A percentile compares a stretch with the other conserved stretches of the same genome.
Evolutionary conservation across 2,888 invertebrate genomes (phyloP).

Genomic region (Leucophora obtusa): DNA sequence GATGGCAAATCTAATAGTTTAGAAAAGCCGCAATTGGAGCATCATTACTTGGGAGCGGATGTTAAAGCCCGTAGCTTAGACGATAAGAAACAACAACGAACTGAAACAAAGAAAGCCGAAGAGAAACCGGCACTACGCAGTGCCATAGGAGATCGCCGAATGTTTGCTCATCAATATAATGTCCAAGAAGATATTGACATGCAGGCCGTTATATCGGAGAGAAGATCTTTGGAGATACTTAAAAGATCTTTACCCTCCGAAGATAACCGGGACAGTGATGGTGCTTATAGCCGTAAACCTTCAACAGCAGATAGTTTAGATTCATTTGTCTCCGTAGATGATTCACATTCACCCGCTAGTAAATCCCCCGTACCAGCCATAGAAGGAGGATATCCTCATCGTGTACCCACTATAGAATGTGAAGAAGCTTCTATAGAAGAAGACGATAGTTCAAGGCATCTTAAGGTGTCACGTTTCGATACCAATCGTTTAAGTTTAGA

Average conservation of each 20-base stretch:
- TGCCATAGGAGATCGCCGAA: slow-evolving; percentile 74
- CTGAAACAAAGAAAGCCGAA: slow-evolving; percentile 76
- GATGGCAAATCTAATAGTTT: slow-evolving; percentile 84
- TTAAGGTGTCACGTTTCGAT: slow-evolving; percentile 74
- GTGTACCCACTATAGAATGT: slow-evolving; percentile 79
- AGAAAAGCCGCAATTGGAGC: slow-evolving; percentile 83
- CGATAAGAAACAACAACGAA: slow-evolving; percentile 78
- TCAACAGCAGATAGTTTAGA: slow-evolving; percentile 80
- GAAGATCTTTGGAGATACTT: slow-evolving; percentile 82
- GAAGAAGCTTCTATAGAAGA: slow-evolving; percentile 78
- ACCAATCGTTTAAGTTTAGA: slow-evolving; percentile 76
- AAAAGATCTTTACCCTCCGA: slow-evolving; percentile 81
- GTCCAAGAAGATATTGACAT: slow-evolving; percentile 80
- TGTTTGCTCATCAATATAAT: slow-evolving; percentile 77
- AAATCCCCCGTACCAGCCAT: slow-evolving; percentile 71
- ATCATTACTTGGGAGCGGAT: slow-evolving; percentile 81
- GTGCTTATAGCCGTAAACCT: slow-evolving; percentile 76
- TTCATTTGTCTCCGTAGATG: slow-evolving; percentile 81
- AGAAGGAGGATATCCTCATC: slow-evolving; percentile 73
- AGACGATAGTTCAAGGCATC: slow-evolving; percentile 75
- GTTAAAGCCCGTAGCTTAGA: slow-evolving; percentile 86
- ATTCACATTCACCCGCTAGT: slow-evolving; percentile 82
- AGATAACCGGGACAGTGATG: slow-evolving; percentile 76
- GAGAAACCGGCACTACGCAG: slow-evolving; percentile 77
- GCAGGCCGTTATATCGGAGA: slow-evolving; percentile 82